Base-by-base conservation (phyloP, 2,113 vertebrate genomes). In the Melanerpes aurifrons region DNA sequence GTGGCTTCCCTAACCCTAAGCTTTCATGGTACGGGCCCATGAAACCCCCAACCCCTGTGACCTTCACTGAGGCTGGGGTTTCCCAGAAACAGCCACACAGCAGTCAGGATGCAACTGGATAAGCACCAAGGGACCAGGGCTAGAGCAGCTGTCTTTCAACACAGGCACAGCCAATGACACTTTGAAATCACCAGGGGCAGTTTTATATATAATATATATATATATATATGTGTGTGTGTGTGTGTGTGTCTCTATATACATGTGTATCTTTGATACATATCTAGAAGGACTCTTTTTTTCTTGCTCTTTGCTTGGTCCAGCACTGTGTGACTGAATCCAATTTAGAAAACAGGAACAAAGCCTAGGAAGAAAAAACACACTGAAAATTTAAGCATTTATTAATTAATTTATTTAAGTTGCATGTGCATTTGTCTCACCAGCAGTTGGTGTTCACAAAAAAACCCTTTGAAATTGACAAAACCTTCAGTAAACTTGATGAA, bases 391-490 rank as follows among this genome's bases (percentile, higher is more conserved):
- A 93, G 92, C 50, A 12, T 97, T 97, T 94, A 91, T 94, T 93
- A 96, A 93, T 95, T 92, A 91, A 86, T 96, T 96, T 96, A 95
- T 96, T 97, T 91, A 97, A 97, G 96, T 98, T 92, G 95, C 76
- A 95, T 95, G 92, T 97, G 97, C 95, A 97, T 90, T 96, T 96
- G 81, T 90, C 90, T 95, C 93, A 94, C 97, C 97, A 96, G 91
- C 75, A 95, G 54, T 61, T 89, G 96, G 94, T 94, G 96, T 57
- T 95, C 96, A 97, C 94, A 97, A 92, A 97, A 87, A 87, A 12
- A 1, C 12, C 66, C 87, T 87, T 43, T 92, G 89, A 93, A 97
- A 94, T 68, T 2, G 16, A 97, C 94, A 96, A 90, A 96, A 95
- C 89, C 91, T 93, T 92, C 93, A 88, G 92, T 95, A 95, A 97